Evolutionary conservation across 2,888 invertebrate species (phyloP).

Genomic region (Pristionchus maxplancki): DNA sequence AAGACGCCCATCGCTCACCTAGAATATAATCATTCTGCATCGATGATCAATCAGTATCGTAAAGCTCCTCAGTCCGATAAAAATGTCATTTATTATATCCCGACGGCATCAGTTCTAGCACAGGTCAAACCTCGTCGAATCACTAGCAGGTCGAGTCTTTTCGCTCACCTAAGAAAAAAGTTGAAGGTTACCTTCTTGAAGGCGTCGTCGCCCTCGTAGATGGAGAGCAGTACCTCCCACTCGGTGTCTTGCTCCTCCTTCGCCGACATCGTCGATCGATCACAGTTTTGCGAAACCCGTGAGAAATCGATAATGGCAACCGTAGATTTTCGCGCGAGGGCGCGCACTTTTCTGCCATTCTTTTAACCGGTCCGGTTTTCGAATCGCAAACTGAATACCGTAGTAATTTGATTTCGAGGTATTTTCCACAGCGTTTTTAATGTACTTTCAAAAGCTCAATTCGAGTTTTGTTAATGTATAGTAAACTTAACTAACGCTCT

Average conservation of each 20-base stretch:
- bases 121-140: not conserved
- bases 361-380: not conserved
- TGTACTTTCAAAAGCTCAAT: too few species aligned
- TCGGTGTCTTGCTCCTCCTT: constrained; percentile 51
- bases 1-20: constrained; percentile 45
- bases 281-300: not conserved
- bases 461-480: too few species aligned
- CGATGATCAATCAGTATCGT: too few species aligned
- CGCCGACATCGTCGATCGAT: not conserved
- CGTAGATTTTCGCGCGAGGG: not conserved
- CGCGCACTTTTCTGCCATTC: constrained; percentile 1
- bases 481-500: too few species aligned
- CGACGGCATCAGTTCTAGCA: too few species aligned
- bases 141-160: too few species aligned
- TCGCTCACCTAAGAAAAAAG: not conserved
- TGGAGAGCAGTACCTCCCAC: constrained; percentile 52
- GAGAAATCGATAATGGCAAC: not conserved
- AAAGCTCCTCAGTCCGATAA: too few species aligned
- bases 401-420: not conserved
- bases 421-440: not conserved
- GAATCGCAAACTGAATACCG: constrained; percentile 40
- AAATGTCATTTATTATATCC: too few species aligned
- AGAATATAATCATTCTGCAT: not conserved
- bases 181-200: constrained; percentile 40
- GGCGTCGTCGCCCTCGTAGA: constrained; percentile 50